These are phyloP conservation scores for Agapornis roseicollis DNA, from an alignment of 2,113 vertebrate genomes.

Conservation along the genomic window DNA sequence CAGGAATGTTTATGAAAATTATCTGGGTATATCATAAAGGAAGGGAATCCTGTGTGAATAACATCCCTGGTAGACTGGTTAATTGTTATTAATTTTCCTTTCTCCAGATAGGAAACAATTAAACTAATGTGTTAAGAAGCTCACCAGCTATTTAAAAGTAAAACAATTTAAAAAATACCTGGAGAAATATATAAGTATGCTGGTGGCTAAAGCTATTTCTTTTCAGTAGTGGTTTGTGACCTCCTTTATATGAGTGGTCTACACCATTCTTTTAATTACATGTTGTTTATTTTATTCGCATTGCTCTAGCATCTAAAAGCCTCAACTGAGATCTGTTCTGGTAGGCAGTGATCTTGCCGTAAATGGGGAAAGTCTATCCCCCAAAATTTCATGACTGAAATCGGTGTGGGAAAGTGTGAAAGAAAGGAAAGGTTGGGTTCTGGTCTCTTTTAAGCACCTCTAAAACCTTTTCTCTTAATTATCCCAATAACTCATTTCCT, in stretches of 20 bases:
- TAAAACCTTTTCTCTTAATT: background rate
- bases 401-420: background rate
- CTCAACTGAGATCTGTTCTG: background rate
- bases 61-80: background rate
- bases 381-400: background rate
- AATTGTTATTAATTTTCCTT: background rate
- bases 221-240: background rate
- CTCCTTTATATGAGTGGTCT: background rate
- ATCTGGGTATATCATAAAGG: background rate
- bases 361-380: background rate
- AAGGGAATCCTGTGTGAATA: slow-evolving; percentile 4
- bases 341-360: background rate
- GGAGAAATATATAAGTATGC: background rate
- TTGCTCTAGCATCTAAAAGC: background rate
- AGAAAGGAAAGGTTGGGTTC: background rate
- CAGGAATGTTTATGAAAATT: background rate
- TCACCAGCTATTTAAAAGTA: background rate
- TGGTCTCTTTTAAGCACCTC: background rate
- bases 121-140: background rate
- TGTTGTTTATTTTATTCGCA: background rate
- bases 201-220: background rate
- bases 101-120: background rate
- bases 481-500: background rate
- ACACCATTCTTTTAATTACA: background rate
- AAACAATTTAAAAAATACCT: background rate